Conservation (phyloP, 1,140 invertebrate genomes). For the Paraescarpia echinospica region DNA sequence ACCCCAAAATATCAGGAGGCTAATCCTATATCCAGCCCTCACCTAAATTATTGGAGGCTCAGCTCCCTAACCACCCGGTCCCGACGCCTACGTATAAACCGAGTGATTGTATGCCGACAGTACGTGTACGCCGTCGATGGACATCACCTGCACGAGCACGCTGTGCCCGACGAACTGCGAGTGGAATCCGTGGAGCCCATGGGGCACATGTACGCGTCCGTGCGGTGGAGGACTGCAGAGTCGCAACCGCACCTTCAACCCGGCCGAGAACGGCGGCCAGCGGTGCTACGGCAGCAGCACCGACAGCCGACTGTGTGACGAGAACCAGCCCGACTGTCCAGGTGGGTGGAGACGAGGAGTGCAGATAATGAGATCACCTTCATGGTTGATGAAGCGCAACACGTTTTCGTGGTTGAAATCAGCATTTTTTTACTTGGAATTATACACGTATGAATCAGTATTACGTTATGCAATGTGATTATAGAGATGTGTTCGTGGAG, state of each 20-base stretch:
- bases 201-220: slow-evolving; percentile 21
- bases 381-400: too few relatives aligned
- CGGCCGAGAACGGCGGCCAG: slow-evolving; percentile 33
- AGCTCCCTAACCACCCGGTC: too few relatives aligned
- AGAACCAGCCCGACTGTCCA: slow-evolving; percentile 32
- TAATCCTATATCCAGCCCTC: too few relatives aligned
- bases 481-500: too few relatives aligned
- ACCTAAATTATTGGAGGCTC: too few relatives aligned
- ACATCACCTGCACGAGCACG: neutral
- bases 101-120: neutral
- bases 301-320: slow-evolving; percentile 35
- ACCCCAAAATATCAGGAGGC: too few relatives aligned
- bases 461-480: too few relatives aligned
- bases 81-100: neutral
- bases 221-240: slow-evolving; percentile 21
- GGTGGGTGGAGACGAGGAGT: slow-evolving; percentile 11
- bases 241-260: slow-evolving; percentile 12
- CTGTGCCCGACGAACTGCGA: neutral
- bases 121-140: neutral
- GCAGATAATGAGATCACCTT: neutral
- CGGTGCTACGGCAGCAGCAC: slow-evolving; percentile 37
- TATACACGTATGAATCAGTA: too few relatives aligned
- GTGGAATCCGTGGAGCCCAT: slow-evolving; percentile 28
- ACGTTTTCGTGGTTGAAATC: too few relatives aligned
- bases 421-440: too few relatives aligned